Conservation (phyloP, 1,140 invertebrate species). For the Temnothorax curvispinosus region DNA sequence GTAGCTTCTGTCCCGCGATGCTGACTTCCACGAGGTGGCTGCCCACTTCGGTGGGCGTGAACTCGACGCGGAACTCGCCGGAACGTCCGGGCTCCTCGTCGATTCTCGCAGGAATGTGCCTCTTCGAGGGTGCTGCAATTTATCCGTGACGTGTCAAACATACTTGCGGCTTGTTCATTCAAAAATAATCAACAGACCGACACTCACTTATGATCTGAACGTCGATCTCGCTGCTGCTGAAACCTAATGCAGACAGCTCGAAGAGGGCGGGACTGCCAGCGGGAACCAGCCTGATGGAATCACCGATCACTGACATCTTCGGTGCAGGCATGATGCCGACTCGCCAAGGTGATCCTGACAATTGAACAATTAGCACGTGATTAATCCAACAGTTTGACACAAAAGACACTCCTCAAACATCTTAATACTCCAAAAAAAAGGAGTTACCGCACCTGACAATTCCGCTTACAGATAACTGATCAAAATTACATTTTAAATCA, state of each 20-base stretch:
- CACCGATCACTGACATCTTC: slow-evolving; percentile 92
- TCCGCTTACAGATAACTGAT: background rate
- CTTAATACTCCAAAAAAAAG: background rate
- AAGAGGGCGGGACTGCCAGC: slow-evolving; percentile 94
- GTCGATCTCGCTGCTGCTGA: slow-evolving; percentile 87
- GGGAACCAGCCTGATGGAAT: slow-evolving; percentile 94
- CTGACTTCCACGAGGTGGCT: slow-evolving; percentile 95
- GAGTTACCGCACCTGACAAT: background rate
- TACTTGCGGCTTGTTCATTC: background rate
- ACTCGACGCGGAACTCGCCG: slow-evolving; percentile 95
- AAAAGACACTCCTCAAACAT: background rate
- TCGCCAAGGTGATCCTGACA: slow-evolving; percentile 95
- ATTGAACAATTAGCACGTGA: slow-evolving; percentile 14
- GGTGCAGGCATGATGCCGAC: slow-evolving; percentile 93
- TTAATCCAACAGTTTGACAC: background rate
- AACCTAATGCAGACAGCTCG: slow-evolving; percentile 91
- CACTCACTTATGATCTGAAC: slow-evolving; percentile 84
- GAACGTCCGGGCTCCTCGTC: slow-evolving; percentile 90
- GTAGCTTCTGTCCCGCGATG: slow-evolving; percentile 94
- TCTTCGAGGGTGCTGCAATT: slow-evolving; percentile 89
- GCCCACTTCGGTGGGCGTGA: slow-evolving; percentile 96
- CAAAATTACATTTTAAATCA: background rate
- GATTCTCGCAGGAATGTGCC: slow-evolving; percentile 89
- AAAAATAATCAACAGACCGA: background rate
- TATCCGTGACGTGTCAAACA: background rate